Base-by-base conservation (phyloP, 2,888 invertebrate species). In the Andrena camellia region DNA sequence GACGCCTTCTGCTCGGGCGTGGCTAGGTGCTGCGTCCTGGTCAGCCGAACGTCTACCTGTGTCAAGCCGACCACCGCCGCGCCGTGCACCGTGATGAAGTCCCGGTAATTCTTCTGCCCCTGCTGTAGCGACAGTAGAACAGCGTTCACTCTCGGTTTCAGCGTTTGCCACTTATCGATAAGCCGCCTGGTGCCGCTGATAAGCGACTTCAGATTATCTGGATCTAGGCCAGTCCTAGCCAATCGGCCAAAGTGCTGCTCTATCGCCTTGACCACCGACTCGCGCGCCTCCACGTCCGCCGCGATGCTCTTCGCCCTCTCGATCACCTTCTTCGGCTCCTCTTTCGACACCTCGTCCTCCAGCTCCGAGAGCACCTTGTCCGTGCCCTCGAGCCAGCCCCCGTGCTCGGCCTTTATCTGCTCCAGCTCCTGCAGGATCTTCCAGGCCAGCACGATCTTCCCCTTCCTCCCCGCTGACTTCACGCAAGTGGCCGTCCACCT, bases 401-500 rank as follows among this genome's bases (percentile, higher is more conserved):
- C 96, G 86, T 96, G 95, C 10, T 96, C 96, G 0, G 91, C 92
- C 69, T 95, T 95, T n/a, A 95, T 89, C 69, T 95, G 95, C 10
- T 95, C 93, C 2, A 97, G 93, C 78, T 96, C 95, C 87, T 95
- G 95, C 17, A 97, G 91, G 6, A 96, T 90, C 80, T 95, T 95
- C 96, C 96, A 96, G 0, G 95, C 94, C 59, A 94, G 93, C 1
- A 96, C 93, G 77, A 97, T 96, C 77, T 96, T 96, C 0, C 96
- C 95, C 92, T 97, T 97, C 2, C 97, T 95, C 74, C 96, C 96
- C 6, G 96, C 96, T 0, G 97, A 97, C 91, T 96, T 95, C 2
- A 96, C 96, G 90, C 97, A 97, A 1, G 97, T 96, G 60, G 95
- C 95, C 90, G 96, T 97, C 98, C 98, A 98, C 84, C 97, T 96